Conservation (phyloP, 2,797 vertebrate species). For the Lithobates sylvaticus region DNA sequence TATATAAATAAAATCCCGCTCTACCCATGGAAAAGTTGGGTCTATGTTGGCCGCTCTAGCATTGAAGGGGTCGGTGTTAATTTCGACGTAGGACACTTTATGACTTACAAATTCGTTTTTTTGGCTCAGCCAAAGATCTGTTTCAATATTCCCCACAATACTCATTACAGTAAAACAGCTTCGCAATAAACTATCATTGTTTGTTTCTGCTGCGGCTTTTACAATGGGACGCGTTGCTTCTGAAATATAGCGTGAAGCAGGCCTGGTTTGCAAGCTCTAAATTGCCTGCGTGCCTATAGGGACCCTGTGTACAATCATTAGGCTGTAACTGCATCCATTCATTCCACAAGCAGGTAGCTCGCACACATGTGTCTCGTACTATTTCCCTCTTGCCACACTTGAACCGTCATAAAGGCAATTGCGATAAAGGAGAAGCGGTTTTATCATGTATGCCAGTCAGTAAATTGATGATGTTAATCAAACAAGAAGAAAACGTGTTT, state of each 20-base stretch:
- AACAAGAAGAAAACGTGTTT: not conserved
- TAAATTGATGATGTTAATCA: conserved; percentile 1
- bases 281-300: conserved; percentile 61
- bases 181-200: conserved; percentile 63
- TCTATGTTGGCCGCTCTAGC: conserved; percentile 24
- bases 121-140: conserved; percentile 55
- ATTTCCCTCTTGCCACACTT: conserved; percentile 12
- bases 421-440: not conserved
- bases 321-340: conserved; percentile 60
- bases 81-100: conserved; percentile 57
- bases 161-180: conserved; percentile 62
- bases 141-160: conserved; percentile 62
- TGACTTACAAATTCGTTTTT: conserved; percentile 60
- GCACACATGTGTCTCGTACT: conserved; percentile 13
- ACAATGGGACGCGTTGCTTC: conserved; percentile 53
- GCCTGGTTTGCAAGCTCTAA: conserved; percentile 45
- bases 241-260: conserved; percentile 59
- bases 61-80: conserved; percentile 57
- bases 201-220: conserved; percentile 59
- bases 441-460: not conserved
- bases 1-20: conserved; percentile 16
- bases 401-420: conserved; percentile 4
- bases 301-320: conserved; percentile 62
- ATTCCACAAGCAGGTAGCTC: conserved; percentile 51
- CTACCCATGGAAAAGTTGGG: conserved; percentile 20